Evolutionary conservation across 2,888 invertebrate genomes (phyloP).

Genomic region (Smittia sp.): DNA sequence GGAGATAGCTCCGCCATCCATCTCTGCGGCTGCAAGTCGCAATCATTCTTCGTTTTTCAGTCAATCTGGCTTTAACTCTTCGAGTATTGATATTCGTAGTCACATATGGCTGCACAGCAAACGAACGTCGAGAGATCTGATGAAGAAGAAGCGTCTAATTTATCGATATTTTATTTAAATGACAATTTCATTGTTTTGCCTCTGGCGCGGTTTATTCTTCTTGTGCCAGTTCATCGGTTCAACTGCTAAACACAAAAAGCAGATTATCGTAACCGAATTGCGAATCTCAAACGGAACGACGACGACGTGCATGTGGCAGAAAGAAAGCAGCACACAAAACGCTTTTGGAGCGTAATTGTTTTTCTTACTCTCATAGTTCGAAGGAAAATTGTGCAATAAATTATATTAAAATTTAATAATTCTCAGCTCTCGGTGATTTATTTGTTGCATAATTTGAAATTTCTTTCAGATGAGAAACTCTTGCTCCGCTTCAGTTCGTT

Average conservation of each 20-base stretch:
- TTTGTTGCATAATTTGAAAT: conserved; percentile 20
- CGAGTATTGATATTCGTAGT: not conserved
- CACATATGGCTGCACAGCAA: conserved; percentile 14
- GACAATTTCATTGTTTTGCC: conserved; percentile 35
- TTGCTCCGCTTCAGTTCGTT: conserved; percentile 3
- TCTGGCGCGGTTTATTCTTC: conserved; percentile 4
- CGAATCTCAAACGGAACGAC: conserved; percentile 3
- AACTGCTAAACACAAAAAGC: conserved; percentile 10
- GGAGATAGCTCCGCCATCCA: not conserved
- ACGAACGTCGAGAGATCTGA: not conserved
- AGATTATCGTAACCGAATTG: conserved; percentile 1
- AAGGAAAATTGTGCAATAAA: conserved; percentile 3
- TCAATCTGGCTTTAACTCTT: not conserved
- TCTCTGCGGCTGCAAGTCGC: no score
- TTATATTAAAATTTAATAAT: conserved; percentile 23
- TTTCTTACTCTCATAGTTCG: not conserved
- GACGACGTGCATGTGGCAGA: conserved; percentile 1
- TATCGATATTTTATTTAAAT: conserved; percentile 41
- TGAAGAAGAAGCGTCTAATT: conserved; percentile 21
- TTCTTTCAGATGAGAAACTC: not conserved
- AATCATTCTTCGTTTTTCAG: not conserved
- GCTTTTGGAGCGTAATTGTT: conserved; percentile 5
- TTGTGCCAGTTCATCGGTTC: conserved; percentile 15
- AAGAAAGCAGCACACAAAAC: not conserved
- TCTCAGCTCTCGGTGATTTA: conserved; percentile 8